A percentile compares a stretch with the other conserved stretches of the same genome.
These are phyloP conservation scores for Agrilus cyanescens DNA, from an alignment of 2,888 invertebrate species.

Conservation along the genomic window DNA sequence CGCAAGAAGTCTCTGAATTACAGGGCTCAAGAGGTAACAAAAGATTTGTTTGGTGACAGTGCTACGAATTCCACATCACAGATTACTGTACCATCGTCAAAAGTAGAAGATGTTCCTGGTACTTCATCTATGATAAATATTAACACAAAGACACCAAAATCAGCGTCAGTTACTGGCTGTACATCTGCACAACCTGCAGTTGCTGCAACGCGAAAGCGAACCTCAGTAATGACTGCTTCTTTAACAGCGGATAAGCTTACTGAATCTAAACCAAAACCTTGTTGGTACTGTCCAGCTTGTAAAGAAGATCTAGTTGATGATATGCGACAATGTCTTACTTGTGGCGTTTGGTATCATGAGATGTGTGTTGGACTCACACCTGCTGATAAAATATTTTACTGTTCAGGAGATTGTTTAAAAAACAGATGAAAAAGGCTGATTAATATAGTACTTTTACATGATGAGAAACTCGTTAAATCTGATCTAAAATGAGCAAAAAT, in stretches of 20 bases:
- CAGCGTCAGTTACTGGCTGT: conserved; percentile 5
- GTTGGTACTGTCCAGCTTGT: conserved; percentile 9
- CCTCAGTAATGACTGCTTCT: no score
- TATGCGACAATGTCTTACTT: conserved; percentile 7
- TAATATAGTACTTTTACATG: conserved; percentile 3
- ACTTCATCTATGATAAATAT: no score
- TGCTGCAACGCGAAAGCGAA: no score
- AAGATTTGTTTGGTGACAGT: conserved; percentile 8
- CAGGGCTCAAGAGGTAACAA: conserved; percentile 8
- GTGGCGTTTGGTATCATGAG: conserved; percentile 8
- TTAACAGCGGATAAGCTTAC: no score
- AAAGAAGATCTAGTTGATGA: conserved; percentile 5
- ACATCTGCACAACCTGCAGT: conserved; percentile 8
- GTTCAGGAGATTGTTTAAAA: conserved; percentile 9
- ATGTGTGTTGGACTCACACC: conserved; percentile 8
- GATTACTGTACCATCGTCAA: conserved; percentile 8
- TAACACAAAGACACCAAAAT: conserved; percentile 1
- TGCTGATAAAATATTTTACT: conserved; percentile 8
- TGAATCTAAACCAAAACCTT: no score
- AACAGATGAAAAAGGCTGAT: conserved; percentile 2
- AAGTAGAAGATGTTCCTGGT: conserved; percentile 5
- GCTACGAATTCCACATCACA: conserved; percentile 7
- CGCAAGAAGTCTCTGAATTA: conserved; percentile 9
- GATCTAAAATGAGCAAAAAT: conserved; percentile 2
- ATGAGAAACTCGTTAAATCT: conserved; percentile 4